Evolutionary conservation across 2,113 vertebrate species (phyloP).

Genomic region (Canis aureus): DNA sequence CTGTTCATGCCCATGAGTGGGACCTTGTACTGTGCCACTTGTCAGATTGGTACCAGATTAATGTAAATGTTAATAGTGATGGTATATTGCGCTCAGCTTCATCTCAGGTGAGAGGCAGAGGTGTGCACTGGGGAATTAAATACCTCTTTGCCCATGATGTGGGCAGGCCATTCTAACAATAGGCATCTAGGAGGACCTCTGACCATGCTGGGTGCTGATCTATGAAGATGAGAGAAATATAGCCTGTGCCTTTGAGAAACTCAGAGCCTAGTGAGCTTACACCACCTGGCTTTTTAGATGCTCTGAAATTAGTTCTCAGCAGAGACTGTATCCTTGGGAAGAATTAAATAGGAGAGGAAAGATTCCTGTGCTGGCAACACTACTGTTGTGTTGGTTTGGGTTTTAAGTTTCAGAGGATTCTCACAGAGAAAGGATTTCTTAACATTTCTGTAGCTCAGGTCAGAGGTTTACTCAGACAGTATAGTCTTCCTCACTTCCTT

Average conservation of each 20-base stretch:
- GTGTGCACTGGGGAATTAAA: neutral
- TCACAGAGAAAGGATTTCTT: neutral
- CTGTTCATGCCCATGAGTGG: neutral
- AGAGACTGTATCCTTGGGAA: neutral
- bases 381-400: neutral
- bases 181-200: neutral
- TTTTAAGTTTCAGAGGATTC: slow-evolving; percentile 18
- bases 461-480: neutral
- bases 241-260: neutral
- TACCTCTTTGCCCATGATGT: neutral
- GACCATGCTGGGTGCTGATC: neutral
- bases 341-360: neutral
- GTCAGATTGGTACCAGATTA: neutral
- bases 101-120: neutral
- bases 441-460: neutral
- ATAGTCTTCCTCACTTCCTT: neutral
- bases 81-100: neutral
- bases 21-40: neutral
- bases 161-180: neutral
- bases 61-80: neutral
- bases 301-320: neutral
- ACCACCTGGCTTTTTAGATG: neutral
- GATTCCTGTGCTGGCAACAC: neutral
- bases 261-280: neutral
- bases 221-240: neutral